phyloP scores from a whole-genome alignment of 2,888 invertebrate genomes.

The Venusia cambrica region DNA sequence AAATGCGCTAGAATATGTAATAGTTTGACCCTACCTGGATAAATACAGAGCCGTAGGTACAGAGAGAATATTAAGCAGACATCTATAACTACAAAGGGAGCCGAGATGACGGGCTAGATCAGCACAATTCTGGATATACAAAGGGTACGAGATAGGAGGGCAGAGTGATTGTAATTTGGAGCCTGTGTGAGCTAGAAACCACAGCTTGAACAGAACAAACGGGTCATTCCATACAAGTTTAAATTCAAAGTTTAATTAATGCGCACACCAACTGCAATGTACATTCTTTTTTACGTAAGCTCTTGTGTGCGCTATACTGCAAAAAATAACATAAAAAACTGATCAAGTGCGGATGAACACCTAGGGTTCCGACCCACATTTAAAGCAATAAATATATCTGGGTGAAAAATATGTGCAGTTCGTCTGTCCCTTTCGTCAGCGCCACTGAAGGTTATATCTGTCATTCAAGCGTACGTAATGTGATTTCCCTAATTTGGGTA shows the following conservation, averaged over 20 bases:
- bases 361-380: too few species aligned
- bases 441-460: too few species aligned
- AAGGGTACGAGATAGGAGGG: conserved; percentile 41
- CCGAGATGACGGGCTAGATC: conserved; percentile 47
- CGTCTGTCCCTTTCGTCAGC: too few species aligned
- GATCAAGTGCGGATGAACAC: too few species aligned
- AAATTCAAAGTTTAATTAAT: conserved; percentile 1
- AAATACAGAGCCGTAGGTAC: conserved; percentile 1
- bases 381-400: too few species aligned
- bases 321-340: too few species aligned
- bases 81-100: conserved; percentile 33
- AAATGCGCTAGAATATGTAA: conserved; percentile 7
- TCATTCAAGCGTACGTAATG: too few species aligned
- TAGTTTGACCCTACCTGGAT: conserved; percentile 17
- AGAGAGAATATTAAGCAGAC: conserved; percentile 24
- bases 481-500: too few species aligned
- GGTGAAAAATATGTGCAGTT: too few species aligned
- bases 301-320: too few species aligned
- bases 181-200: conserved; percentile 49
- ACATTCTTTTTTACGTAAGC: neutral
- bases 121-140: conserved; percentile 46
- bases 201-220: conserved; percentile 10
- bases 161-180: conserved; percentile 52
- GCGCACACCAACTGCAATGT: neutral
- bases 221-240: conserved; percentile 10